A percentile compares a stretch with the other conserved stretches of the same genome.
These are phyloP conservation scores for Xenopus laevis DNA, from an alignment of 2,113 vertebrate species.

Conservation along the genomic window DNA sequence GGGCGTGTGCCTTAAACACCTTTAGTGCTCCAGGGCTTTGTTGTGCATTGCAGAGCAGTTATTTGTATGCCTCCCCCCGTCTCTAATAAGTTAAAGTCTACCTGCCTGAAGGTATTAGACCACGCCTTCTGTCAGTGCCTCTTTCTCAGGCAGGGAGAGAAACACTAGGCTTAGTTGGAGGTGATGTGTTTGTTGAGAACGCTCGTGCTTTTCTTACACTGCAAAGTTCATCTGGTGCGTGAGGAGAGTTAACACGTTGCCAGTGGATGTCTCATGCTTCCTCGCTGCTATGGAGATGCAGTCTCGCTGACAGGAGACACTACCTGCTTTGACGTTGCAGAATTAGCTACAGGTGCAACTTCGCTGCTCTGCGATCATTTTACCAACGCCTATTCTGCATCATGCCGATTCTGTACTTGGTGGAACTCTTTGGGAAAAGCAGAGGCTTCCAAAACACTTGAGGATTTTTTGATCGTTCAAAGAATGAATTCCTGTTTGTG, in stretches of 20 bases:
- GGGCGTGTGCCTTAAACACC: constrained; percentile 59
- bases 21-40: constrained; percentile 56
- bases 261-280: constrained; percentile 51
- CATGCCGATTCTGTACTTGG: constrained; percentile 34
- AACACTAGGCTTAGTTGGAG: constrained; percentile 48
- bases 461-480: neutral
- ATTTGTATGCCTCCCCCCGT: neutral
- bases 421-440: constrained; percentile 49
- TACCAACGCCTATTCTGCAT: constrained; percentile 50
- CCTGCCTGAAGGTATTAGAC: constrained; percentile 55
- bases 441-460: constrained; percentile 4
- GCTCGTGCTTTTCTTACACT: constrained; percentile 52
- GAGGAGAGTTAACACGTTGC: constrained; percentile 55
- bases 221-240: constrained; percentile 43
- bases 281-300: constrained; percentile 63
- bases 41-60: constrained; percentile 30
- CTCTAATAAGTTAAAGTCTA: constrained; percentile 30
- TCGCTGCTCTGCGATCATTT: constrained; percentile 8
- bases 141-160: constrained; percentile 50
- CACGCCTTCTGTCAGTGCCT: constrained; percentile 63
- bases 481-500: neutral
- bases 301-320: constrained; percentile 65
- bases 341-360: neutral
- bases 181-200: constrained; percentile 37
- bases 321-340: constrained; percentile 50